These are phyloP conservation scores for Andrena trimmerana DNA, from an alignment of 2,888 invertebrate genomes.

Conservation along the genomic window DNA sequence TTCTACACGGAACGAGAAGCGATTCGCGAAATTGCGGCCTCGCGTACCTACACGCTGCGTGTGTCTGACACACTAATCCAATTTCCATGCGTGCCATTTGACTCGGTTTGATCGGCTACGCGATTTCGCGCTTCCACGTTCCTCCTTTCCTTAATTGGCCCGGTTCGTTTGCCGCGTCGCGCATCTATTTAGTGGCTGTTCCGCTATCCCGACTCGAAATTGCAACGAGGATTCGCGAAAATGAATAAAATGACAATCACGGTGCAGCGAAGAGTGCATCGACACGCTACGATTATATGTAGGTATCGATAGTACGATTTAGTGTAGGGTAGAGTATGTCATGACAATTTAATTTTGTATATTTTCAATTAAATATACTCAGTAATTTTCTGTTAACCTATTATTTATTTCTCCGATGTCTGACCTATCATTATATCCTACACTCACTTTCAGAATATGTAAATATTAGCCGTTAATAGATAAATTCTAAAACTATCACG, in stretches of 20 bases:
- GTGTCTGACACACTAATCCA: constrained; percentile 68
- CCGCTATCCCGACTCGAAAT: neutral
- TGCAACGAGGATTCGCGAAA: neutral
- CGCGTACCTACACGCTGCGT: constrained; percentile 19
- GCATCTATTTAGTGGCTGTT: neutral
- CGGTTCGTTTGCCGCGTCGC: neutral
- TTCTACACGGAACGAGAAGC: neutral
- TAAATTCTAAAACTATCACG: too few relatives aligned
- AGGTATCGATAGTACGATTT: too few relatives aligned
- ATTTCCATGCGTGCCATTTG: constrained; percentile 60
- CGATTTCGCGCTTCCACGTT: constrained; percentile 48
- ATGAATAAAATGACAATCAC: constrained; percentile 42
- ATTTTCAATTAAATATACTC: too few relatives aligned
- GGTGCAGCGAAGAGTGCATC: constrained; percentile 13
- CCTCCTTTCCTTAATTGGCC: neutral
- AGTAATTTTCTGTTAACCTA: too few relatives aligned
- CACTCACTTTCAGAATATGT: too few relatives aligned
- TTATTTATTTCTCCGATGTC: too few relatives aligned
- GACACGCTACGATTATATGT: constrained; percentile 38
- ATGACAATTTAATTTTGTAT: too few relatives aligned
- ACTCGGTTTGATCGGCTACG: constrained; percentile 39
- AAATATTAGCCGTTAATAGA: too few relatives aligned
- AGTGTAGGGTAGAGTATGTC: too few relatives aligned
- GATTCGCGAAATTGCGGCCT: neutral
- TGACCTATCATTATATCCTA: too few relatives aligned